Conservation (phyloP, 1,140 invertebrate species). For the Zaprionus kolodkinae region DNA sequence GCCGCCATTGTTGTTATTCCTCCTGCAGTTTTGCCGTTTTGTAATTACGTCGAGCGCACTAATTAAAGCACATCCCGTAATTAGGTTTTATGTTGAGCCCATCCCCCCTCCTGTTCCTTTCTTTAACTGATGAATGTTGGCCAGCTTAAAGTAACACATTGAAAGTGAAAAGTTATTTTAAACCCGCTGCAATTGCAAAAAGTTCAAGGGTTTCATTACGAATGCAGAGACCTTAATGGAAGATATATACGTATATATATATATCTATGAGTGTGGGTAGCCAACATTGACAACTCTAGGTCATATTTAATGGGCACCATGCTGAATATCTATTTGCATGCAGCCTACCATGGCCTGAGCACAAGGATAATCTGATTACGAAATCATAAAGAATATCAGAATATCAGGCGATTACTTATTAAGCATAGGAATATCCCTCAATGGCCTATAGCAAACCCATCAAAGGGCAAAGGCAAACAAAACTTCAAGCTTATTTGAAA, state of each 20-base stretch:
- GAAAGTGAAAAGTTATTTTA: constrained; percentile 17
- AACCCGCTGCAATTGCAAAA: constrained; percentile 42
- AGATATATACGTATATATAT: neutral
- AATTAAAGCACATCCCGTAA: constrained; percentile 68
- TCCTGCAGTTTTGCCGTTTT: constrained; percentile 55
- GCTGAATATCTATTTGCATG: constrained; percentile 54
- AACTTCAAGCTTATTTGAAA: constrained; percentile 35
- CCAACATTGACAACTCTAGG: constrained; percentile 36
- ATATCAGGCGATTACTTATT: constrained; percentile 23
- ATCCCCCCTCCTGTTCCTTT: neutral
- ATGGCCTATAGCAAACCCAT: neutral
- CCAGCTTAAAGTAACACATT: constrained; percentile 18
- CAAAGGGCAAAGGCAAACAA: constrained; percentile 26
- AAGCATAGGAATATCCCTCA: neutral
- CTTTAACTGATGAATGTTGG: constrained; percentile 10
- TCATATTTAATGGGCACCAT: constrained; percentile 39
- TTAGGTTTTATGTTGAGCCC: constrained; percentile 52
- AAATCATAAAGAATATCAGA: constrained; percentile 12
- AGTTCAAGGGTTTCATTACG: constrained; percentile 55
- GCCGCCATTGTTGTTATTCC: constrained; percentile 11
- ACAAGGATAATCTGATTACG: constrained; percentile 22
- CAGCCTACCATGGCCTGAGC: neutral
- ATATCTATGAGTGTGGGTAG: no score
- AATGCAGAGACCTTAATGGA: constrained; percentile 46
- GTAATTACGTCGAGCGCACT: constrained; percentile 69